Conservation (phyloP, 1,140 invertebrate genomes). For the Drosophila tristis region DNA sequence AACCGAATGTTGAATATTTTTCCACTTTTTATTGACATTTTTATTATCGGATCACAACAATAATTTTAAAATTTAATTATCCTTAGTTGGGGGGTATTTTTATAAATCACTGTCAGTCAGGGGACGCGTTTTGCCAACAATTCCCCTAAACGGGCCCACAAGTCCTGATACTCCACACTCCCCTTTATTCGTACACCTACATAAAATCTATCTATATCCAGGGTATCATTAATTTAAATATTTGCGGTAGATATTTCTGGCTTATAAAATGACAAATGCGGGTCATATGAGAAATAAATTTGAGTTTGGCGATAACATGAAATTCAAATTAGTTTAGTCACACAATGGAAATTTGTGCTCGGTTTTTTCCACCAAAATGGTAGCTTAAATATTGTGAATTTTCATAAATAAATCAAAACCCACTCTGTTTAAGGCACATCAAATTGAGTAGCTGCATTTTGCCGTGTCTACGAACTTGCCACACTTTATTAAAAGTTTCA, state of each 20-base stretch:
- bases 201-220: conserved; percentile 34
- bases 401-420: conserved; percentile 24
- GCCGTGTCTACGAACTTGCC: conserved; percentile 1
- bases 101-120: conserved; percentile 17
- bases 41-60: conserved; percentile 10
- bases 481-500: conserved; percentile 8
- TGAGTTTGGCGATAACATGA: conserved; percentile 18
- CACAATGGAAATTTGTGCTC: conserved; percentile 1
- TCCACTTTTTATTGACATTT: conserved; percentile 13
- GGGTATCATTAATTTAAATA: conserved; percentile 34
- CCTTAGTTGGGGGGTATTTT: neutral
- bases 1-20: neutral
- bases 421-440: conserved; percentile 75
- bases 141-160: neutral
- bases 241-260: conserved; percentile 38
- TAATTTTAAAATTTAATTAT: conserved; percentile 34
- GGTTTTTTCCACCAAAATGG: neutral
- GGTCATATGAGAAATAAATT: conserved; percentile 29
- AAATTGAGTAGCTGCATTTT: conserved; percentile 73
- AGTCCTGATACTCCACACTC: neutral
- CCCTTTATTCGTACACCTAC: neutral
- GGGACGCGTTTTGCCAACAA: neutral
- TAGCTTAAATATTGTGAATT: neutral
- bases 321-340: conserved; percentile 37
- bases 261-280: conserved; percentile 53